These are phyloP conservation scores for Muraenolepis orangiensis DNA, from an alignment of 2,797 vertebrate genomes.

Conservation along the genomic window DNA sequence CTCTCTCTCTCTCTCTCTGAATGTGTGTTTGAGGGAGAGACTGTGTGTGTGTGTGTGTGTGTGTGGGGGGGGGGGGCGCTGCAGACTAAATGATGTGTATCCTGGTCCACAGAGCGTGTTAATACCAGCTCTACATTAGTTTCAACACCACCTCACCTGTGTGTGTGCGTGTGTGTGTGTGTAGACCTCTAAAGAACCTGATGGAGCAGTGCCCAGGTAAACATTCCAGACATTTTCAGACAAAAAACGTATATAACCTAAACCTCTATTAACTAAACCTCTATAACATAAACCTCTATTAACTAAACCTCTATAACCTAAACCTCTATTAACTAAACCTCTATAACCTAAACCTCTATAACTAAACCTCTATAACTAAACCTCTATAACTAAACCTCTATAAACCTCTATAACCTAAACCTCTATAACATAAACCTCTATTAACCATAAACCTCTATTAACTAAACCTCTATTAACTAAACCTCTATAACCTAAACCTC, in stretches of 20 bases:
- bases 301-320: too few relatives aligned
- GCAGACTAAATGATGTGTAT: conserved; percentile 94
- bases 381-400: too few relatives aligned
- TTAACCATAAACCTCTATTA: too few relatives aligned
- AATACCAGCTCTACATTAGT: conserved; percentile 89
- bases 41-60: conserved; percentile 47
- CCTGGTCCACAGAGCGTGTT: conserved; percentile 89
- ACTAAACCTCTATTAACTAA: too few relatives aligned
- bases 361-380: background rate
- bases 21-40: conserved; percentile 10
- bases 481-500: background rate
- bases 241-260: background rate
- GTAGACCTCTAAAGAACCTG: conserved; percentile 25
- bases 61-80: too few relatives aligned
- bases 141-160: conserved; percentile 87
- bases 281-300: too few relatives aligned
- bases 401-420: background rate
- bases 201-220: conserved; percentile 30
- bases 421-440: background rate
- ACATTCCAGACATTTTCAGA: background rate
- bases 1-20: conserved; percentile 16
- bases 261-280: too few relatives aligned
- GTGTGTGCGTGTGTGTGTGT: conserved; percentile 17
- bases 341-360: background rate
- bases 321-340: background rate